Evolutionary conservation across 2,888 invertebrate genomes (phyloP).

Genomic region (Parnassius orleans): DNA sequence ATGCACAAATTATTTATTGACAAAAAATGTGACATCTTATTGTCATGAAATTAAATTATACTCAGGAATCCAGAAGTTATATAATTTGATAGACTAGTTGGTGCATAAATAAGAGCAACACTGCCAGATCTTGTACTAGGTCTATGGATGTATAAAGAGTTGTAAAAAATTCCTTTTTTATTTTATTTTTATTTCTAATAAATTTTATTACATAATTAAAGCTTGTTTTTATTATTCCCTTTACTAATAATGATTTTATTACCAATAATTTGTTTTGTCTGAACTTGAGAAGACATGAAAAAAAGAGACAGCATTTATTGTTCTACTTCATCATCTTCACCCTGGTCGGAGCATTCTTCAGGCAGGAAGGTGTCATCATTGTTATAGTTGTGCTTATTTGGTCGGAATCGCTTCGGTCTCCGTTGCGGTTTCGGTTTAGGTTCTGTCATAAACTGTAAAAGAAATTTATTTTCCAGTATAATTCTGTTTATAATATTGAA

Average conservation of each 20-base stretch:
- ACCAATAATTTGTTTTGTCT: too few species aligned
- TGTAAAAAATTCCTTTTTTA: constrained; percentile 69
- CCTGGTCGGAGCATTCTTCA: constrained; percentile 57
- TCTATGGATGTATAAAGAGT: constrained; percentile 34
- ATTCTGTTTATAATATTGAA: too few species aligned
- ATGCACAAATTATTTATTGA: constrained; percentile 2
- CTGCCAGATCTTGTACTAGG: constrained; percentile 15
- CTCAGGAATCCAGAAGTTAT: not conserved
- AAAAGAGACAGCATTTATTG: not conserved
- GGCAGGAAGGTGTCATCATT: constrained; percentile 67
- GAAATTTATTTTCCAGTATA: not conserved
- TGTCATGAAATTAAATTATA: not conserved
- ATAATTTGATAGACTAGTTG: not conserved
- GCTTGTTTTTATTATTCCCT: constrained; percentile 20
- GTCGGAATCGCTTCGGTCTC: constrained; percentile 34
- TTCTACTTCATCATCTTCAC: constrained; percentile 41
- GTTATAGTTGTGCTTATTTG: constrained; percentile 41
- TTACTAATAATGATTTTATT: not conserved
- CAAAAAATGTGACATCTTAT: constrained; percentile 1
- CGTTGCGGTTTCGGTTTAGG: not conserved
- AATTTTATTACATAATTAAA: constrained; percentile 49
- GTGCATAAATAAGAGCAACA: not conserved
- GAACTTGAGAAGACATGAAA: not conserved
- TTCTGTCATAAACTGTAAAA: constrained; percentile 3
- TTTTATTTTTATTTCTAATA: constrained; percentile 49